Base-by-base conservation (phyloP, 2,888 invertebrate genomes). In the Endotricha flammealis region DNA sequence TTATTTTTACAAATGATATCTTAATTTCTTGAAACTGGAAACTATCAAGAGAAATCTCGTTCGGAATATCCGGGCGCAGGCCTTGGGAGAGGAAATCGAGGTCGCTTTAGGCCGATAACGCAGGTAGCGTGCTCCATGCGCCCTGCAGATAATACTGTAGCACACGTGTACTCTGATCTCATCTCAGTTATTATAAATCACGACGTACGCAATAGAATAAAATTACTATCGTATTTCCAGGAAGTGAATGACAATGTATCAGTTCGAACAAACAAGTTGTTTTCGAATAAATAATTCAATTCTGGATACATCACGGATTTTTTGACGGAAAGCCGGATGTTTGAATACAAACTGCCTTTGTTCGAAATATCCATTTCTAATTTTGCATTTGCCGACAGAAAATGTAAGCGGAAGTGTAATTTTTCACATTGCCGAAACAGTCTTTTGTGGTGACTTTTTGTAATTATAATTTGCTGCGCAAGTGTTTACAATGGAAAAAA, bases 291-390 rank as follows among this genome's bases (percentile, higher is more conserved):
- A n/a, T 36, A 36, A 31, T 34, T 31, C 20, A 34, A 20, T 33
- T 30, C 43, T 36, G 48, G 39, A 61, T 58, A 60, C 53, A 45
- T 53, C 53, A 49, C 39, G 40, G 35, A 57, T 57, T 55, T 61
- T 57, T 58, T 52, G 53, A 53, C 54, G 50, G 57, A 70, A 73
- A 80, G 73, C 81, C 82, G 83, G 83, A 85, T 82, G 80, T 83
- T 79, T 79, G 66, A 68, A 57, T 68, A 67, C 65, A 75, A 76
- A 79, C 80, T 73, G 57, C 58, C 66, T 68, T 72, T 72, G 68
- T 73, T 49, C 59, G 64, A 60, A 58, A 66, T 65, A 67, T 64
- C 54, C 59, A 68, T 67, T 64, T 64, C 66, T 70, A 65, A 73
- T 72, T 64, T 68, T 60, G 51, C 51, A 57, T 42, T 45, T 48